Evolutionary conservation across 1,140 invertebrate genomes (phyloP).

Genomic region (Diorhabda elongata): DNA sequence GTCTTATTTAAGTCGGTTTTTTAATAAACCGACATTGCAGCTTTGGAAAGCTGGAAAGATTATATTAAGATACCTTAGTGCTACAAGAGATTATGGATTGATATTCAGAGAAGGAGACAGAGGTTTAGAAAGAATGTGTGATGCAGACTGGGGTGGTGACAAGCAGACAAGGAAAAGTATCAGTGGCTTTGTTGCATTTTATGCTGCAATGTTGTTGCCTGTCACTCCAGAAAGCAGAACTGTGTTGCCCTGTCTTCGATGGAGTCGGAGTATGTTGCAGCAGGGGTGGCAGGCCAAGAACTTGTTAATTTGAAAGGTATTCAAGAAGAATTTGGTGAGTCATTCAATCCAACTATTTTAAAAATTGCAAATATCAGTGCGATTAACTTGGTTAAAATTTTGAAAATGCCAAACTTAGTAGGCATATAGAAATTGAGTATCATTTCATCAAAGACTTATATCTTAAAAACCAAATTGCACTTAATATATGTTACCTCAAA

Average conservation of each 20-base stretch:
- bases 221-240: background rate
- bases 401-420: constrained; percentile 10
- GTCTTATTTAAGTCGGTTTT: too few species aligned
- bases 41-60: too few species aligned
- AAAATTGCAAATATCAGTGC: background rate
- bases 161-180: background rate
- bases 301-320: background rate
- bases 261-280: constrained; percentile 7
- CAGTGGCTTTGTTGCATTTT: background rate
- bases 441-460: constrained; percentile 9
- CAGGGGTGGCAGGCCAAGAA: background rate
- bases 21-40: too few species aligned
- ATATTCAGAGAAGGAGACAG: background rate
- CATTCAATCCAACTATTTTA: background rate
- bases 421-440: constrained; percentile 19
- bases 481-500: constrained; percentile 3
- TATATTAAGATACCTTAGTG: constrained; percentile 13
- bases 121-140: background rate
- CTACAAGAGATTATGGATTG: background rate
- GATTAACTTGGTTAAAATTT: constrained; percentile 5
- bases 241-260: constrained; percentile 3
- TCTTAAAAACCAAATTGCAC: constrained; percentile 2
- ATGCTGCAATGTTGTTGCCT: background rate
- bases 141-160: background rate
- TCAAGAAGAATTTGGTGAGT: background rate